Conservation (phyloP, 2,888 invertebrate species). For the Calliscelio sp. region DNA sequence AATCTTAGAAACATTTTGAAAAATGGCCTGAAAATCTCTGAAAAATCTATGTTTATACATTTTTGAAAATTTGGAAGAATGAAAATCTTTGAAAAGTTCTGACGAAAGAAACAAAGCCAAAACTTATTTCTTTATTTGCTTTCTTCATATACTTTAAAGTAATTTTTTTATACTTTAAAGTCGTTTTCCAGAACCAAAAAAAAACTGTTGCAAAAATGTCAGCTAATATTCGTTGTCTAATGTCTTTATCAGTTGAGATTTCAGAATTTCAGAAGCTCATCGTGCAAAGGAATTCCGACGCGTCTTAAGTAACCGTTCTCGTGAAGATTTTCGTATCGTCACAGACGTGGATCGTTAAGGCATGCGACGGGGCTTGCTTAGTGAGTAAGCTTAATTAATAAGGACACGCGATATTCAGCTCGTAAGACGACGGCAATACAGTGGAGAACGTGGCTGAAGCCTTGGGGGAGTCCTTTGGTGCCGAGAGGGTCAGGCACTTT, state of each 20-base stretch:
- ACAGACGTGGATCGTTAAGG: slow-evolving; percentile 83
- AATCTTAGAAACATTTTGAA: too few species aligned
- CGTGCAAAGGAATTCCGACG: slow-evolving; percentile 64
- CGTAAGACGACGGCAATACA: slow-evolving; percentile 80
- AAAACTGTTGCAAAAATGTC: too few species aligned
- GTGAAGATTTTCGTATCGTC: slow-evolving; percentile 67
- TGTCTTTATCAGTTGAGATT: neutral
- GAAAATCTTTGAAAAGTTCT: too few species aligned
- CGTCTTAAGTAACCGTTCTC: slow-evolving; percentile 65
- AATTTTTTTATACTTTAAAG: too few species aligned
- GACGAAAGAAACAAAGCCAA: too few species aligned
- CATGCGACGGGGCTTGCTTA: slow-evolving; percentile 84
- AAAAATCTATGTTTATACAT: too few species aligned
- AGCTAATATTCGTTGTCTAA: neutral
- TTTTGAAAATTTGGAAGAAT: too few species aligned
- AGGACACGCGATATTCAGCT: slow-evolving; percentile 85
- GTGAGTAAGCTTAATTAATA: slow-evolving; percentile 85
- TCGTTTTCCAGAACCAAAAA: too few species aligned
- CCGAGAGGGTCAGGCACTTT: slow-evolving; percentile 85
- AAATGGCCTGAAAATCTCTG: too few species aligned
- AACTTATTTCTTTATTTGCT: too few species aligned
- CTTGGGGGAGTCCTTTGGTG: slow-evolving; percentile 85
- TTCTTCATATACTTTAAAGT: too few species aligned
- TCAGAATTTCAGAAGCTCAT: slow-evolving; percentile 33
- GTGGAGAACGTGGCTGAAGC: slow-evolving; percentile 80